Evolutionary conservation across 2,113 vertebrate species (phyloP), one percentile per base, ranked within the genome.

Genomic region (Chloropsis hardwickii): DNA sequence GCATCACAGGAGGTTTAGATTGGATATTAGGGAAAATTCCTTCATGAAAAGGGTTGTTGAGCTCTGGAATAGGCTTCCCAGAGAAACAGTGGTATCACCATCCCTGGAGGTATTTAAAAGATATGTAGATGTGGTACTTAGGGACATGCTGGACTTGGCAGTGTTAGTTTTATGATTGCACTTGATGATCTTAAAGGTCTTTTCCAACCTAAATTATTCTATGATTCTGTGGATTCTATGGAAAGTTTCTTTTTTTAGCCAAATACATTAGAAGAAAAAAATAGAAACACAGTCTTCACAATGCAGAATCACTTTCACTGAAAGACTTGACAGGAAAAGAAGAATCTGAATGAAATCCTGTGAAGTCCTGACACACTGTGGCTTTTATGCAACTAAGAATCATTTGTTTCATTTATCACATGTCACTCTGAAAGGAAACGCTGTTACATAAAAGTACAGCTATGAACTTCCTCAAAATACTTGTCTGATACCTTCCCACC

Each of bases 271-370:
- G 5, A 8, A 42, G 27, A 29, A 69, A 69, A 56, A 69, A 62
- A 82, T 81, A 73, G 86, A 51, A 88, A 40, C 16, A 31, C 9
- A 65, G 60, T 72, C 51, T 73, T 88, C 51, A 66, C 4, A 80
- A 16, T 60, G 31, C 56, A 86, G 77, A 54, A 61, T 81, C 77
- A 74, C 27, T 94, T 81, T 91, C 4, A 1, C 48, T 2, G 1
- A 87, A 89, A 86, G 23, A 51, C 10, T 65, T 92, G 56, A 70
- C 78, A 51, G 45, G 50, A 70, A 89, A 92, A 91, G 72, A 74
- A 73, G 77, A 78, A 94, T 48, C 39, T 86, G 81, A 94, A 92
- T 67, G 18, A 92, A 95, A 88, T 33, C 24, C 8, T 45, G 25
- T 87, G 65, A 61, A 44, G 29, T 86, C 56, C 42, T 83, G 64